Conservation (phyloP, 2,113 vertebrate species). For the Lagenorhynchus albirostris region DNA sequence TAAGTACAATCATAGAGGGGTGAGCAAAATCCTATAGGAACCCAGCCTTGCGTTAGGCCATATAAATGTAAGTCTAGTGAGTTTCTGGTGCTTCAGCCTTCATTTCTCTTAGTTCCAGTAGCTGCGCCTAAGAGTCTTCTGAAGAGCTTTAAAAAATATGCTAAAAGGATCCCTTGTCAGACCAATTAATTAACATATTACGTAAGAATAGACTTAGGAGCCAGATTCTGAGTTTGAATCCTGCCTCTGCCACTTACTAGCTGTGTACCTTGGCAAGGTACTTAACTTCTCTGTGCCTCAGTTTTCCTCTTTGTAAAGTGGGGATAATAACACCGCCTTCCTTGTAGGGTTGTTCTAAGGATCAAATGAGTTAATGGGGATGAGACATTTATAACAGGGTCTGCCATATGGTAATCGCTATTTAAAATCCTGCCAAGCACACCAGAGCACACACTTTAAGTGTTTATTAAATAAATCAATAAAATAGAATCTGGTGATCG, state of each 20-base stretch:
- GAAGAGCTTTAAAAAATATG: background rate
- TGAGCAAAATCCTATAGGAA: background rate
- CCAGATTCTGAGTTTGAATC: background rate
- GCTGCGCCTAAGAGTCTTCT: background rate
- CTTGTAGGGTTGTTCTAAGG: background rate
- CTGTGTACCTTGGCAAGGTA: background rate
- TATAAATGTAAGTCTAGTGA: background rate
- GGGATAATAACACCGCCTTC: background rate
- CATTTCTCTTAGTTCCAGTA: background rate
- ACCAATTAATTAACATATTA: background rate
- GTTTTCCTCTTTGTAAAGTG: slow-evolving; percentile 10
- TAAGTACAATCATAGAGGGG: background rate
- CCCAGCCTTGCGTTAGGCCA: background rate
- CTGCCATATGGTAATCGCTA: background rate
- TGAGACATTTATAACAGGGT: background rate
- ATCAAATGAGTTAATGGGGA: background rate
- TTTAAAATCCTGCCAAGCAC: slow-evolving; percentile 7
- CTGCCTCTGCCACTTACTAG: background rate
- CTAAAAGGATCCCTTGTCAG: background rate
- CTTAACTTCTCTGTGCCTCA: background rate
- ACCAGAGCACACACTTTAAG: background rate
- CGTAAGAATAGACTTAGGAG: background rate
- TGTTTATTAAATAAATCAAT: slow-evolving; percentile 13
- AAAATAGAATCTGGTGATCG: background rate
- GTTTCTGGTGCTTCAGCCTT: background rate